A percentile compares a stretch with the other conserved stretches of the same genome.
Evolutionary conservation across 2,113 vertebrate species (phyloP).

Genomic region (Todiramphus saurophagus): DNA sequence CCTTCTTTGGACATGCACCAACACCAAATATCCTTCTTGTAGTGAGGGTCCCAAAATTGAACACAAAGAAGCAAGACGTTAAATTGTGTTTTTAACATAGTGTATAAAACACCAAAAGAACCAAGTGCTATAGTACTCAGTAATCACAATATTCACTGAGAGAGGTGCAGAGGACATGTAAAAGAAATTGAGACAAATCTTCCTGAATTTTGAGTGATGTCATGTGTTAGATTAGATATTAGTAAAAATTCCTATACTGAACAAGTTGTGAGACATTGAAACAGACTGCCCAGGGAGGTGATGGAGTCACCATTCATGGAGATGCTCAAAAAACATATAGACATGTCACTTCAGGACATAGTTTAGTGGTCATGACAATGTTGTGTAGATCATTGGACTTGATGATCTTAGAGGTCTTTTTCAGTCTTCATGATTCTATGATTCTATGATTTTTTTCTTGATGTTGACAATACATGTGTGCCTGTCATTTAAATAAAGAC

Average conservation of each 20-base stretch:
- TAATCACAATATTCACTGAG: background rate
- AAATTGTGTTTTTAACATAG: background rate
- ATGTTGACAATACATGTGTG: background rate
- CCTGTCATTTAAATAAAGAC: background rate
- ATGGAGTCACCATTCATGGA: too few relatives aligned
- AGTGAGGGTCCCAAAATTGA: background rate
- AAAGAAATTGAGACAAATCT: background rate
- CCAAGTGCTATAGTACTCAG: fast-evolving
- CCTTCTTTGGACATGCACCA: background rate
- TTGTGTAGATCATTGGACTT: too few relatives aligned
- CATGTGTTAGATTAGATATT: background rate
- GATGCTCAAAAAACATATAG: too few relatives aligned
- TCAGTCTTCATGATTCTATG: too few relatives aligned
- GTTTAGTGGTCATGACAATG: too few relatives aligned
- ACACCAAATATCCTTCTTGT: background rate
- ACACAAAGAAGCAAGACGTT: background rate
- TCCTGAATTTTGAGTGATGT: background rate
- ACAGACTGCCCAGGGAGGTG: too few relatives aligned
- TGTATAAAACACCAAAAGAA: background rate
- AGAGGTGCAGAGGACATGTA: background rate
- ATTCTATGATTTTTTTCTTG: background rate
- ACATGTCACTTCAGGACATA: too few relatives aligned
- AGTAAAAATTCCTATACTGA: too few relatives aligned
- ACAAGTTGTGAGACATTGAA: too few relatives aligned
- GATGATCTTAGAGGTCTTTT: too few relatives aligned